Evolutionary conservation across 2,797 vertebrate species (phyloP).

Genomic region (Acipenser ruthenus): DNA sequence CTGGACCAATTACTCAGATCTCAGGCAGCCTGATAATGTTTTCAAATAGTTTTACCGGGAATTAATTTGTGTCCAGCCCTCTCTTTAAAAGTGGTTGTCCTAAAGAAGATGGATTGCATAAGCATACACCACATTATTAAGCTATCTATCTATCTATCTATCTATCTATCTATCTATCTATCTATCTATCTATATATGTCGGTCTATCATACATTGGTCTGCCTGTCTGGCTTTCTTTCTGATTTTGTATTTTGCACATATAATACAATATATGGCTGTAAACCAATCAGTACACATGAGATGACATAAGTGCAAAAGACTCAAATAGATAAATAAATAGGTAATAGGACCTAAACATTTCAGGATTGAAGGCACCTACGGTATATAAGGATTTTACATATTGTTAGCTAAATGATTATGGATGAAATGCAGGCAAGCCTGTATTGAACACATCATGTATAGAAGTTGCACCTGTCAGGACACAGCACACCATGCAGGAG

Average conservation of each 20-base stretch:
- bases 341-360: too few relatives aligned
- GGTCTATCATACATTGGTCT: not conserved
- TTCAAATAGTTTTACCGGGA: constrained; percentile 37
- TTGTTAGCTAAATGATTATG: too few relatives aligned
- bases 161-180: too few relatives aligned
- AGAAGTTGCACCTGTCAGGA: too few relatives aligned
- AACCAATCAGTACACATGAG: not conserved
- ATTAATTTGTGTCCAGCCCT: constrained; percentile 41
- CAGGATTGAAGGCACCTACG: too few relatives aligned
- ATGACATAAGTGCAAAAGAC: too few relatives aligned
- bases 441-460: too few relatives aligned
- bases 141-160: too few relatives aligned
- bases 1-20: constrained; percentile 31
- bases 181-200: not conserved
- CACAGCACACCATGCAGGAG: too few relatives aligned
- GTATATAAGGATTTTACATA: too few relatives aligned
- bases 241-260: not conserved
- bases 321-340: too few relatives aligned
- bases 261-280: not conserved
- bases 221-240: not conserved
- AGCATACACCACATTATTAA: not conserved
- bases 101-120: constrained; percentile 39
- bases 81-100: constrained; percentile 30
- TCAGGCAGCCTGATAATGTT: constrained; percentile 39
- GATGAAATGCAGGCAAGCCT: too few relatives aligned